phyloP scores from a whole-genome alignment of 35 echinoderm and acorn worm genomes.

The Holothuria glaberrima region DNA sequence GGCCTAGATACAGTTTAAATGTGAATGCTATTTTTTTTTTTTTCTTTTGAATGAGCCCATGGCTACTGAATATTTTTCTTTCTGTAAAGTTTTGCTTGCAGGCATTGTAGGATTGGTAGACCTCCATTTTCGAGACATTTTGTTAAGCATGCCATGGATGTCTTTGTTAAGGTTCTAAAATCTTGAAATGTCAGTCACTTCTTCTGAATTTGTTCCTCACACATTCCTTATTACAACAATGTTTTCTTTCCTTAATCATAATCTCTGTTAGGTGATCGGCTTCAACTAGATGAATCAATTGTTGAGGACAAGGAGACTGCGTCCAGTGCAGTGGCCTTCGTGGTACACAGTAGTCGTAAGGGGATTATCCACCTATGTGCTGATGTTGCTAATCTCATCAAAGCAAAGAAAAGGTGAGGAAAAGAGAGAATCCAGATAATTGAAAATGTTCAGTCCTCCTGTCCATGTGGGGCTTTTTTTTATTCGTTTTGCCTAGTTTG shows the following conservation, averaged over 20 bases:
- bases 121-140: too few species aligned
- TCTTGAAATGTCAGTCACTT: not conserved
- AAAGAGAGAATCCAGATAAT: not conserved
- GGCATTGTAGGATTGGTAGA: too few species aligned
- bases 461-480: too few species aligned
- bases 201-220: not conserved
- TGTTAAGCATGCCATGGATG: too few species aligned
- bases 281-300: constrained; percentile 5
- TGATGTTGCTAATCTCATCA: constrained; percentile 87
- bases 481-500: too few species aligned
- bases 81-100: too few species aligned
- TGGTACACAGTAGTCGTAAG: constrained; percentile 89
- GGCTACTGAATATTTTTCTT: too few species aligned
- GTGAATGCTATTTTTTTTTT: too few species aligned
- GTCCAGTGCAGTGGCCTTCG: constrained; percentile 93
- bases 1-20: too few species aligned
- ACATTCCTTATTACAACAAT: constrained; percentile 18
- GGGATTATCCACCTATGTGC: constrained; percentile 93
- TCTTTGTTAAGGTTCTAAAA: not conserved
- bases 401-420: constrained; percentile 88
- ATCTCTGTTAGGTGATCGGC: constrained; percentile 37
- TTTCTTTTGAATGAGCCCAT: too few species aligned
- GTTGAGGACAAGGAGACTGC: constrained; percentile 95
- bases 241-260: constrained; percentile 41
- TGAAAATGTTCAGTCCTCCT: too few species aligned